Evolutionary conservation across 2,888 invertebrate species (phyloP), one percentile per base, ranked within the genome.

Genomic region (Gortyna flavago): DNA sequence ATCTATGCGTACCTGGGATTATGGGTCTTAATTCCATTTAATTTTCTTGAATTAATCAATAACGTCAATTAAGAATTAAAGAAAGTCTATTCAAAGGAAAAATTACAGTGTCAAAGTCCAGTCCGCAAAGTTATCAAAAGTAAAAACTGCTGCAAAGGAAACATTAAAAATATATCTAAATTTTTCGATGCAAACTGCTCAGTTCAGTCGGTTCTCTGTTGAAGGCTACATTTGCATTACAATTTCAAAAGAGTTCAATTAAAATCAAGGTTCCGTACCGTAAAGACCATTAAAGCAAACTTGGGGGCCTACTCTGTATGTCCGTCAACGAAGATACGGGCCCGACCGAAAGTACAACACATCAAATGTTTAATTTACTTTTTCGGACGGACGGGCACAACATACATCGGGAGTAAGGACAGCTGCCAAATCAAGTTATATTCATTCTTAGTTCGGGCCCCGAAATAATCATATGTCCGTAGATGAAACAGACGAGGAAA

Each of bases 181-280:
- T 35, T 64, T 81, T 75, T 64, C 73, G 61, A 80, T 76, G 71
- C 77, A 82, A 81, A 74, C 67, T 61, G 29, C 65, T 78, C 66
- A 51, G 70, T 71, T 54, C 61, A 13, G 35, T 64, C 35, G 35
- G 25, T 64, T 35, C 7, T 11, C 44, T 73, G 75, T 65, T 65
- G 29, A 80, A 59, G 41, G 65, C 77, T 75, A 72, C 71, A 79
- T 85, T 82, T 77, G 73, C 77, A 85, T 80, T 69, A 72, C 77
- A 67, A 79, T 75, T 85, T 85, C 74, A 82, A 85, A 76, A 80
- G 74, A 75, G 80, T 77, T 85, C 79, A 85, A 85, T 85, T 83
- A 83, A 87, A 64, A 35, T 35, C 25, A 11, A 62, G 35, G 62
- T 62, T 62, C 35, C 21, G 32, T 62, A 32, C 25, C 62, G 5